These are phyloP conservation scores for Hemicentrotus pulcherrimus DNA, from an alignment of 35 echinoderm and acorn worm genomes.

Conservation along the genomic window DNA sequence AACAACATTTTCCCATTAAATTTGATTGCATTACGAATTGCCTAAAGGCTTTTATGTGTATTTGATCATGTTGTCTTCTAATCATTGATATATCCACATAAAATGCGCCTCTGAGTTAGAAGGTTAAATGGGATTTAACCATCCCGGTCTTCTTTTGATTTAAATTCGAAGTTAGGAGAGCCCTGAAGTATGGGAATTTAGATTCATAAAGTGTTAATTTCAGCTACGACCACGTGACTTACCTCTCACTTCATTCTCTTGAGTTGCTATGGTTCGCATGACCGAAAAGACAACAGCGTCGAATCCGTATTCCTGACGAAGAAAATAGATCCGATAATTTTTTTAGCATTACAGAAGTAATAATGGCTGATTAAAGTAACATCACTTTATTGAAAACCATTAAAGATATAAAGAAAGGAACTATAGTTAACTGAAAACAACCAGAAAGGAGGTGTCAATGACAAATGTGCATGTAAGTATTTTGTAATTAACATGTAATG, in stretches of 20 bases:
- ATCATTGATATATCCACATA: too few relatives aligned
- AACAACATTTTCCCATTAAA: too few relatives aligned
- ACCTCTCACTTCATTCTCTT: conserved; percentile 37
- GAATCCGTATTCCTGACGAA: neutral
- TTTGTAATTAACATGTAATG: too few relatives aligned
- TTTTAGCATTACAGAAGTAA: neutral
- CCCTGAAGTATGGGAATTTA: neutral
- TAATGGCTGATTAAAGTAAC: neutral
- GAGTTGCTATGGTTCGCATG: neutral
- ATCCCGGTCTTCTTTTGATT: neutral
- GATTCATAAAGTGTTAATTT: neutral
- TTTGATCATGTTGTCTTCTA: too few relatives aligned
- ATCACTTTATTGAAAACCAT: neutral
- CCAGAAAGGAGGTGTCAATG: too few relatives aligned
- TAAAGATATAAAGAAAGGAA: too few relatives aligned
- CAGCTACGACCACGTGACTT: neutral
- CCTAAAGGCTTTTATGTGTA: too few relatives aligned
- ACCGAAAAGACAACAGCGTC: neutral
- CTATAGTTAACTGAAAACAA: too few relatives aligned
- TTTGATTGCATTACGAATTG: too few relatives aligned
- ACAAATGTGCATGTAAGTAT: too few relatives aligned
- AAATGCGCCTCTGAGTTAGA: too few relatives aligned
- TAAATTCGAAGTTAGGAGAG: neutral
- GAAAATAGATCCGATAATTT: neutral
- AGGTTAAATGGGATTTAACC: neutral